phyloP scores from a whole-genome alignment of 1,140 invertebrate genomes.

The Drosophila littoralis region DNA sequence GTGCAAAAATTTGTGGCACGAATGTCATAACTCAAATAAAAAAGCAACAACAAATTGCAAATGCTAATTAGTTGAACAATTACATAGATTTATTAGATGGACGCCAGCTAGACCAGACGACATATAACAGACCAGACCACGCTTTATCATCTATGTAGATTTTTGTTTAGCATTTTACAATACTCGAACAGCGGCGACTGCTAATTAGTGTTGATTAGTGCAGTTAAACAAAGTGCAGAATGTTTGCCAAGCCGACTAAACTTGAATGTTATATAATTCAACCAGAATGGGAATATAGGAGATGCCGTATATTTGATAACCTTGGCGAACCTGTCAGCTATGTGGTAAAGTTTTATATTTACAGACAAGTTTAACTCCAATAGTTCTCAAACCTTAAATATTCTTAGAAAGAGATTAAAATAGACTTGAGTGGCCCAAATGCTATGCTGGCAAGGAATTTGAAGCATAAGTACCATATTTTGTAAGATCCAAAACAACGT shows the following conservation, averaged over 20 bases:
- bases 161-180: constrained; percentile 43
- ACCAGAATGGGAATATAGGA: neutral
- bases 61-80: constrained; percentile 77
- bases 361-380: too few relatives aligned
- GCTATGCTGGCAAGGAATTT: too few relatives aligned
- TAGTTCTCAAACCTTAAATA: too few relatives aligned
- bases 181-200: constrained; percentile 40
- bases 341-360: too few relatives aligned
- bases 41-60: constrained; percentile 54
- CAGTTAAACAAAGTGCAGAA: constrained; percentile 32
- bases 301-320: neutral
- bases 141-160: constrained; percentile 47
- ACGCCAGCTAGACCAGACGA: constrained; percentile 58
- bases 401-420: too few relatives aligned
- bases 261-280: constrained; percentile 1
- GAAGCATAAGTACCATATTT: too few relatives aligned
- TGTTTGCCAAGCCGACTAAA: constrained; percentile 5
- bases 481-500: too few relatives aligned
- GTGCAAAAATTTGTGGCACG: constrained; percentile 63
- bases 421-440: too few relatives aligned
- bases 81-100: constrained; percentile 75
- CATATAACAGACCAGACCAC: constrained; percentile 1
- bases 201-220: constrained; percentile 72
- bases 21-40: constrained; percentile 71
- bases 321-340: neutral